Conservation (phyloP, 2,113 vertebrate species). For the Phrynosoma blainvillii region DNA sequence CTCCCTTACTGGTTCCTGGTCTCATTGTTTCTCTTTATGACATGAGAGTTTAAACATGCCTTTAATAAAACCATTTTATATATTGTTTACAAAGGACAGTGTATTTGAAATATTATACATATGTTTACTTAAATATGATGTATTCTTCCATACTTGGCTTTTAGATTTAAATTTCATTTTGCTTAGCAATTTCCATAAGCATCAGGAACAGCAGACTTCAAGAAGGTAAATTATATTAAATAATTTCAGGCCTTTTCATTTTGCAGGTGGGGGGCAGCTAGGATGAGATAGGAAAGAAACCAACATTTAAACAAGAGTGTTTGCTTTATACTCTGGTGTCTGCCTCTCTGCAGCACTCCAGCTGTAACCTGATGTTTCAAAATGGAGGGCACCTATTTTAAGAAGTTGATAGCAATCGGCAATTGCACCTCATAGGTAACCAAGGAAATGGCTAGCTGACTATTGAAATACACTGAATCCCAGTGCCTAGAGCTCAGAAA, state of each 20-base stretch:
- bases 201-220: not conserved
- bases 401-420: conserved; percentile 1
- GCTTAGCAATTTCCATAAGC: not conserved
- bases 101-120: not conserved
- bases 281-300: conserved; percentile 9
- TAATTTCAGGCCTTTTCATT: not conserved
- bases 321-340: not conserved
- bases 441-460: not conserved
- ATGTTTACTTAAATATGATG: conserved; percentile 3
- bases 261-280: not conserved
- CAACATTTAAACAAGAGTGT: not conserved
- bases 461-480: conserved; percentile 7
- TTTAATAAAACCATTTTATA: conserved; percentile 21
- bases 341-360: not conserved
- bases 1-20: conserved; percentile 69
- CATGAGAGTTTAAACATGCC: not conserved
- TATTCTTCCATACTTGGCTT: conserved; percentile 11
- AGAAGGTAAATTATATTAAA: not conserved
- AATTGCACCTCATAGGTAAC: conserved; percentile 35
- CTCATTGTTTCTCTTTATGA: not conserved
- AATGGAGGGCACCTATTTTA: conserved; percentile 8
- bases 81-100: not conserved
- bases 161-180: conserved; percentile 3
- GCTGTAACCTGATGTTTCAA: conserved; percentile 5
- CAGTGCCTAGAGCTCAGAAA: conserved; percentile 8